A percentile compares a stretch with the other conserved stretches of the same genome.
Conservation (phyloP, 2,888 invertebrate genomes). For the Griposia aprilina region DNA sequence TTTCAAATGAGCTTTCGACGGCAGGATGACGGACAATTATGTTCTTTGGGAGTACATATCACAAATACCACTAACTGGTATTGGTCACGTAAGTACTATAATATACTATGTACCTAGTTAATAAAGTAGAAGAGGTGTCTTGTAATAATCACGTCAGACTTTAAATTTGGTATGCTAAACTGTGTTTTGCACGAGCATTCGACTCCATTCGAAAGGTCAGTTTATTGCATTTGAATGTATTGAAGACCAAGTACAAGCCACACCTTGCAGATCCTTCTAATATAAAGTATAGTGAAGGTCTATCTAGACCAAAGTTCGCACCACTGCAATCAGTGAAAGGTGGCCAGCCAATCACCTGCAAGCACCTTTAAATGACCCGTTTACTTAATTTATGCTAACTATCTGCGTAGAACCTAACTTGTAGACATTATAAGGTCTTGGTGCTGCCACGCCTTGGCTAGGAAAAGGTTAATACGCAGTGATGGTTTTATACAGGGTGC, state of each 20-base stretch:
- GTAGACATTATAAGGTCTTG: constrained; percentile 44
- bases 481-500: background rate
- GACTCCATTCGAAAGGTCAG: constrained; percentile 29
- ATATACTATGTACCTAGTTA: no score
- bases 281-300: constrained; percentile 18
- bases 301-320: constrained; percentile 52
- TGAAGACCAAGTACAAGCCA: constrained; percentile 26
- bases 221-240: constrained; percentile 19
- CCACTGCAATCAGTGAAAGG: constrained; percentile 61
- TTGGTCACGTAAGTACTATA: no score
- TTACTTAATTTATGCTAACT: constrained; percentile 57
- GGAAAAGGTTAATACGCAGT: constrained; percentile 48
- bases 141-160: background rate
- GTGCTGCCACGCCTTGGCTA: constrained; percentile 44
- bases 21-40: no score
- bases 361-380: constrained; percentile 58
- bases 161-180: background rate
- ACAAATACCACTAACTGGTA: no score
- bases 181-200: background rate
- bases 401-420: constrained; percentile 33
- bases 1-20: no score
- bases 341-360: constrained; percentile 37
- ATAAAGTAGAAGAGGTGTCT: background rate
- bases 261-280: constrained; percentile 40
- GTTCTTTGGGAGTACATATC: no score